Percentiles rank a stretch among this genome's conserved stretches.
These are phyloP conservation scores for Carposina sasakii DNA, from an alignment of 1,140 invertebrate species.

Conservation along the genomic window DNA sequence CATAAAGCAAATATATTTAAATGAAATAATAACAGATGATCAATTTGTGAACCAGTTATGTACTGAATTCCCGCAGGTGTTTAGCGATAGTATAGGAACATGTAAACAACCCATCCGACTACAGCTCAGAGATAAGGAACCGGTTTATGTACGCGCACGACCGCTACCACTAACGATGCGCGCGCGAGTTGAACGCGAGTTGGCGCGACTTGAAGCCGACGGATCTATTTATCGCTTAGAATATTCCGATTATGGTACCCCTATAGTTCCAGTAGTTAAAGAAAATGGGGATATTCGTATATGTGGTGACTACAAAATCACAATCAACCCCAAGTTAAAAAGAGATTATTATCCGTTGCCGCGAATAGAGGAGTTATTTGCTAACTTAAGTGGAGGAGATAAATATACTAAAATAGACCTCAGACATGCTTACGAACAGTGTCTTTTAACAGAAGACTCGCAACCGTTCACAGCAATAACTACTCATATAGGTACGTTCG, in stretches of 20 bases:
- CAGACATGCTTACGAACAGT: slow-evolving; percentile 31
- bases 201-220: slow-evolving; percentile 39
- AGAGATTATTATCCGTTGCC: slow-evolving; percentile 32
- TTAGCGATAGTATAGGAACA: slow-evolving; percentile 25
- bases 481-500: slow-evolving; percentile 39
- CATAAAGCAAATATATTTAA: slow-evolving; percentile 23
- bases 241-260: slow-evolving; percentile 30
- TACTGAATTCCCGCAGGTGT: slow-evolving; percentile 27
- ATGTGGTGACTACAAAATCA: slow-evolving; percentile 31
- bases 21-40: slow-evolving; percentile 19
- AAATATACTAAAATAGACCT: slow-evolving; percentile 36
- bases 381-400: slow-evolving; percentile 26
- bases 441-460: slow-evolving; percentile 26
- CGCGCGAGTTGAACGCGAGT: slow-evolving; percentile 47
- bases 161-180: slow-evolving; percentile 45
- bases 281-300: slow-evolving; percentile 24
- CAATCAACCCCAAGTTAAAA: slow-evolving; percentile 32
- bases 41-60: slow-evolving; percentile 17
- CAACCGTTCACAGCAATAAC: slow-evolving; percentile 29
- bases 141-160: slow-evolving; percentile 31
- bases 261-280: slow-evolving; percentile 30
- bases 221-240: slow-evolving; percentile 31
- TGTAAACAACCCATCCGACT: slow-evolving; percentile 26
- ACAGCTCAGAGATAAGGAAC: slow-evolving; percentile 27
- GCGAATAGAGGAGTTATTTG: slow-evolving; percentile 38